Evolutionary conservation across 2,113 vertebrate species (phyloP), one percentile per base, ranked within the genome.

Genomic region (Rhipidura dahli): DNA sequence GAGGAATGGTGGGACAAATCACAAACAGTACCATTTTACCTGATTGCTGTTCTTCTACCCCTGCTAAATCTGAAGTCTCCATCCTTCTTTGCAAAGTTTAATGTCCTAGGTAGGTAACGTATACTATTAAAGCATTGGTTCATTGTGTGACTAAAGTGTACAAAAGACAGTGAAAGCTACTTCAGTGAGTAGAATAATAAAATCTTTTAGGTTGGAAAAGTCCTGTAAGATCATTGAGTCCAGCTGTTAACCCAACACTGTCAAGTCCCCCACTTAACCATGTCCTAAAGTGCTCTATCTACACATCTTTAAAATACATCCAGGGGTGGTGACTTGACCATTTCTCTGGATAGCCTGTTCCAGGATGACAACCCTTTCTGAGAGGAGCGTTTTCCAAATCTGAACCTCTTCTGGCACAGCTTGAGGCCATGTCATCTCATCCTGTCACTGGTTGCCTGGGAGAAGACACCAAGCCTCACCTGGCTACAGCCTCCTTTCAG

Each of bases 11-110:
- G 99, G 99, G 97, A 97, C 96, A 99, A 99, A 97, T 99, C 98
- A 54, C 97, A 93, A 91, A 99, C 99, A 15, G 98, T 99, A n/a
- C 99, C 99, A 5, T 94, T 99, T 56, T 99, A 99, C 96, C 98
- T 99, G 42, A 97, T 99, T 39, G 68, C 97, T 40, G 92, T 99
- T 87, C 98, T 99, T 89, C 97, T 99, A 37, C 99, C 99, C 2
- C 97, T 99, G 83, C 98, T 99, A 86, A 99, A 98, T 97, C 99
- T 99, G 95, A 99, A 98, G 79, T 99, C 99, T 3, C 99, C 99
- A 9, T 99, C 99, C n/a, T 99, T 99, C 98, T 99, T 99, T 76
- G 98, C 99, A 1, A 98, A 99, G 93, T 99, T 99, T 97, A 99
- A 99, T 64, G 99, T 99, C 59, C 91, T 99, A 64, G 99, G 99